A percentile compares a stretch with the other conserved stretches of the same genome.
Conservation (phyloP, 2,113 vertebrate species). For the Pituophis catenifer region DNA sequence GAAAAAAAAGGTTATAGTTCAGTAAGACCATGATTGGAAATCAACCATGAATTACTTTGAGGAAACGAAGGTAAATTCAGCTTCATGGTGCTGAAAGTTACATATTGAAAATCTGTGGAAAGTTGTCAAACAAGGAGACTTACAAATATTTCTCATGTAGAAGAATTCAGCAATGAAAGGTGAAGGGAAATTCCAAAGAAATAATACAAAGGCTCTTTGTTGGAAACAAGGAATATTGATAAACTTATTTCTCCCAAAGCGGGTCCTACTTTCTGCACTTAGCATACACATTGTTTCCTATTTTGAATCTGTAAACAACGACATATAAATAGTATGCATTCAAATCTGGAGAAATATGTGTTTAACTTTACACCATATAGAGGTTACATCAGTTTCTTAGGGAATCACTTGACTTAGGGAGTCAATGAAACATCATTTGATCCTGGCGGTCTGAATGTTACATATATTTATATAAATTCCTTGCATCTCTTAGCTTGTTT, state of each 20-base stretch:
- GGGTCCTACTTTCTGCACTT: not conserved
- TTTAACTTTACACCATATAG: not conserved
- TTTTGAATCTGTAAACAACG: not conserved
- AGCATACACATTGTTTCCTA: not conserved
- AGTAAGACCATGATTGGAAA: too few relatives aligned
- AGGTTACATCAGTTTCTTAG: not conserved
- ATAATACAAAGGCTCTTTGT: not conserved
- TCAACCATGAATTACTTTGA: not conserved
- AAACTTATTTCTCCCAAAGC: not conserved
- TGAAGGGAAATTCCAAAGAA: not conserved
- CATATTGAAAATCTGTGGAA: not conserved
- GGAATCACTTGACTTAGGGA: not conserved
- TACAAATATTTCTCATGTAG: not conserved
- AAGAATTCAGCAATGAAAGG: not conserved
- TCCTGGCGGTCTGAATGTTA: not conserved
- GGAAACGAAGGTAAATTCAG: not conserved
- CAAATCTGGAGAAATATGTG: not conserved
- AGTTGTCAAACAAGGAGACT: not conserved
- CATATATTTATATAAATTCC: not conserved
- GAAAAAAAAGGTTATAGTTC: not conserved
- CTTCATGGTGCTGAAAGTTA: not conserved
- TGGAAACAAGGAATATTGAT: not conserved
- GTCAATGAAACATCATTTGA: not conserved
- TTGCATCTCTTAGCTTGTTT: not conserved
- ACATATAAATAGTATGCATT: not conserved